These are phyloP conservation scores for Rhagophthalmus giganteus DNA, from an alignment of 2,888 invertebrate species.

Conservation along the genomic window DNA sequence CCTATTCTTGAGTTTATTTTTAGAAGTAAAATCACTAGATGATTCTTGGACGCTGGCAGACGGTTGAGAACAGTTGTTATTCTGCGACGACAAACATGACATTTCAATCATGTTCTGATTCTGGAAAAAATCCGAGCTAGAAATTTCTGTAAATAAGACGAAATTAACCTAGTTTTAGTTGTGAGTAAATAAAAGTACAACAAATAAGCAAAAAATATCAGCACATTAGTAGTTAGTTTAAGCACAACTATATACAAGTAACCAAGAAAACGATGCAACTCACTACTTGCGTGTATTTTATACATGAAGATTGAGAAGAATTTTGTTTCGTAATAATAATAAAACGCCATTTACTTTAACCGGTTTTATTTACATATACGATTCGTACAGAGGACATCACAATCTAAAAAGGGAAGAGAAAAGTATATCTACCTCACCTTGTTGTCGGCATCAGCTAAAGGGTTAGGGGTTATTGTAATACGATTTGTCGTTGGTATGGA, in stretches of 20 bases:
- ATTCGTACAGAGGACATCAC: constrained; percentile 18
- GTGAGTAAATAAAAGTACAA: constrained; percentile 46
- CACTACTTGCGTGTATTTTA: constrained; percentile 12
- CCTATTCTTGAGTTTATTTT: constrained; percentile 29
- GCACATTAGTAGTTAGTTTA: constrained; percentile 50
- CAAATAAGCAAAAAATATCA: constrained; percentile 38
- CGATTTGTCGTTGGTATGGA: constrained; percentile 48
- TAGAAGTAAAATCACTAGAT: constrained; percentile 24
- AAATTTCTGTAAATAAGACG: constrained; percentile 57
- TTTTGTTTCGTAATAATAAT: constrained; percentile 2
- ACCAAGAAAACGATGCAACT: constrained; percentile 16
- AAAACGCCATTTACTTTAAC: constrained; percentile 10
- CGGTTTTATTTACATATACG: constrained; percentile 12
- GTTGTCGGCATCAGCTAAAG: constrained; percentile 68
- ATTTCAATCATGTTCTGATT: constrained; percentile 66
- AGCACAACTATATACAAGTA: constrained; percentile 16
- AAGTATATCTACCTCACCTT: constrained; percentile 62
- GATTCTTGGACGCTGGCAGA: constrained; percentile 36
- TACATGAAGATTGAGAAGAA: constrained; percentile 3
- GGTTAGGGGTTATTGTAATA: constrained; percentile 77
- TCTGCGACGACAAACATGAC: constrained; percentile 66
- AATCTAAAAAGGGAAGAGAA: constrained; percentile 33
- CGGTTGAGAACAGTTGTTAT: constrained; percentile 61
- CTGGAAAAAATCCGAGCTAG: constrained; percentile 58
- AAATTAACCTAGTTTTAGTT: constrained; percentile 57